These are phyloP conservation scores for Myotis davidii DNA, from an alignment of 2,113 vertebrate genomes.

Conservation along the genomic window DNA sequence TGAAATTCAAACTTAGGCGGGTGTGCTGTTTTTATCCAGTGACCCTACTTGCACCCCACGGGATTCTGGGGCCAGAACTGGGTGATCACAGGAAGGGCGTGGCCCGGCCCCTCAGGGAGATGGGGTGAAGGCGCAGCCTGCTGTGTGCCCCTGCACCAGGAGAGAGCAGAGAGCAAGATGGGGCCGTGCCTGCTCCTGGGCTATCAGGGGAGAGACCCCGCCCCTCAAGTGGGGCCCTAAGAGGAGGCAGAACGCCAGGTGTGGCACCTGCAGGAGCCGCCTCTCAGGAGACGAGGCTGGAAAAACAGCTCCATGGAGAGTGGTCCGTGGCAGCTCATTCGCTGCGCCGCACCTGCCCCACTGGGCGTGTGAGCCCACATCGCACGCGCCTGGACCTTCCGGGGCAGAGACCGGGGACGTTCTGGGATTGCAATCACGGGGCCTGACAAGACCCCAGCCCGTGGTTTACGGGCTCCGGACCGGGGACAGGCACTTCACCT, in stretches of 20 bases:
- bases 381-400: neutral
- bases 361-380: neutral
- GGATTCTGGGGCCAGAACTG: neutral
- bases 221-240: neutral
- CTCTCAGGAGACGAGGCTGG: conserved; percentile 33
- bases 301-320: conserved; percentile 28
- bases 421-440: neutral
- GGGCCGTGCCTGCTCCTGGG: neutral
- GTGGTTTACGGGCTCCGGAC: rapidly evolving
- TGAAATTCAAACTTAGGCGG: neutral
- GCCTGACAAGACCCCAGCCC: neutral
- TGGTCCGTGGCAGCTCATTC: neutral
- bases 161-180: neutral
- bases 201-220: neutral
- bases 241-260: neutral
- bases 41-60: rapidly evolving
- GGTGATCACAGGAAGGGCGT: neutral
- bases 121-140: neutral
- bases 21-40: neutral
- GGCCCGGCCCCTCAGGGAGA: too few relatives aligned
- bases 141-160: neutral
- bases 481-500: rapidly evolving
- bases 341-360: neutral
- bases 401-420: rapidly evolving
- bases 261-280: neutral